Percentiles rank a stretch among this genome's conserved stretches.
Evolutionary conservation across 2,113 vertebrate genomes (phyloP).

Genomic region (Panthera tigris): DNA sequence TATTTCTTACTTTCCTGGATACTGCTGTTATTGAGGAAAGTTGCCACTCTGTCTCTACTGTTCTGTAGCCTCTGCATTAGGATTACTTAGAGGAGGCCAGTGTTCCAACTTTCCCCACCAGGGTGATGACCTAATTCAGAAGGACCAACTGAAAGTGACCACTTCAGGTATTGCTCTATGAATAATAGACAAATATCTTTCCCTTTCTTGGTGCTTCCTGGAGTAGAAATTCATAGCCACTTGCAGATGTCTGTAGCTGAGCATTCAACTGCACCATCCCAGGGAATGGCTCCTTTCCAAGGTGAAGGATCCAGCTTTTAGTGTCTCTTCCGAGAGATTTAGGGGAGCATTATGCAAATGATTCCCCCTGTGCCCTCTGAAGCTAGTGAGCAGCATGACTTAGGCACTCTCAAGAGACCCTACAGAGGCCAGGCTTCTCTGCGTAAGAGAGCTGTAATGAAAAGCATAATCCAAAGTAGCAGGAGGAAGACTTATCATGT

Average conservation of each 20-base stretch:
- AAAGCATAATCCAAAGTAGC: background rate
- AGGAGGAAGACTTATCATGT: background rate
- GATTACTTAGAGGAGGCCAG: background rate
- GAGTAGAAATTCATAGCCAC: background rate
- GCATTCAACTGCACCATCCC: background rate
- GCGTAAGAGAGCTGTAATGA: background rate
- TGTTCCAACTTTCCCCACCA: background rate
- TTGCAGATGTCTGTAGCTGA: background rate
- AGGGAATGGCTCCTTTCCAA: background rate
- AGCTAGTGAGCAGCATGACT: background rate
- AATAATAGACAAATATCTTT: background rate
- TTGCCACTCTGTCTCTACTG: background rate
- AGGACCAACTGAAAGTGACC: background rate
- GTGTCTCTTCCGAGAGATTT: background rate
- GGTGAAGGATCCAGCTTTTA: background rate
- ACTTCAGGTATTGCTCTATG: background rate
- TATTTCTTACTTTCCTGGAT: background rate
- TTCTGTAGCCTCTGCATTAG: background rate
- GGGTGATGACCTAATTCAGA: background rate
- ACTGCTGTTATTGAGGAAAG: background rate
- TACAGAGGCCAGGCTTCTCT: background rate
- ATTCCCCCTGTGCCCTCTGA: background rate
- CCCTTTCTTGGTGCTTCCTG: background rate
- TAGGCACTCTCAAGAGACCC: background rate
- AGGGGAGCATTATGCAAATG: background rate